These are phyloP conservation scores for Cryptoleucopteryx plumbea DNA, from an alignment of 2,113 vertebrate genomes.

Conservation along the genomic window DNA sequence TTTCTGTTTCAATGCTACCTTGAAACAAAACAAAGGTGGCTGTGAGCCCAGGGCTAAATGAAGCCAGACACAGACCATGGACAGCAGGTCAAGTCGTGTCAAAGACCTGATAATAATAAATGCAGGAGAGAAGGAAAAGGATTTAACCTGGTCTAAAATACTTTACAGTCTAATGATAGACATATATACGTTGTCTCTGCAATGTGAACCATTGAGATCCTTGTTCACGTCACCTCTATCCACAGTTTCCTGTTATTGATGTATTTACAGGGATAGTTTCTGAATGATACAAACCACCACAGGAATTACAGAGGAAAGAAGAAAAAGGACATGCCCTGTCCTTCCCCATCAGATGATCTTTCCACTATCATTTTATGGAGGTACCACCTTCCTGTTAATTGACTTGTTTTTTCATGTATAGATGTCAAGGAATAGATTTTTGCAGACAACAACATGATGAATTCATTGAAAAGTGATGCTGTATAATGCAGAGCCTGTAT, in stretches of 20 bases:
- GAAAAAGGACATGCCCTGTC: not conserved
- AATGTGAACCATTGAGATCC: not conserved
- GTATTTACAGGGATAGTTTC: not conserved
- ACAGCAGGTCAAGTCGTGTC: not conserved
- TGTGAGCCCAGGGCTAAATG: not conserved
- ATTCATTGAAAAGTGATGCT: not conserved
- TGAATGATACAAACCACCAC: not conserved
- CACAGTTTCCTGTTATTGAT: not conserved
- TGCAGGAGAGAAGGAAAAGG: not conserved
- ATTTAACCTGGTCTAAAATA: not conserved
- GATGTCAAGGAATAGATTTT: not conserved
- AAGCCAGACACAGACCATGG: not conserved
- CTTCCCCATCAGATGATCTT: not conserved
- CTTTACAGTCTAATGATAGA: not conserved
- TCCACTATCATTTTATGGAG: not conserved
- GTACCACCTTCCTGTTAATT: not conserved
- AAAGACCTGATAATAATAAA: not conserved
- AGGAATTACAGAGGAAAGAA: not conserved
- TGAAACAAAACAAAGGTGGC: constrained; percentile 30
- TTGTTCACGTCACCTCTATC: not conserved
- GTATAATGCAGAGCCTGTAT: not conserved
- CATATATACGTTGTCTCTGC: not conserved
- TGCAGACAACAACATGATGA: not conserved
- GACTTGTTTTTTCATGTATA: not conserved
- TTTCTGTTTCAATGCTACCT: not conserved